A percentile compares a stretch with the other conserved stretches of the same genome.
Evolutionary conservation across 2,888 invertebrate species (phyloP).

Genomic region (Dilophus febrilis): DNA sequence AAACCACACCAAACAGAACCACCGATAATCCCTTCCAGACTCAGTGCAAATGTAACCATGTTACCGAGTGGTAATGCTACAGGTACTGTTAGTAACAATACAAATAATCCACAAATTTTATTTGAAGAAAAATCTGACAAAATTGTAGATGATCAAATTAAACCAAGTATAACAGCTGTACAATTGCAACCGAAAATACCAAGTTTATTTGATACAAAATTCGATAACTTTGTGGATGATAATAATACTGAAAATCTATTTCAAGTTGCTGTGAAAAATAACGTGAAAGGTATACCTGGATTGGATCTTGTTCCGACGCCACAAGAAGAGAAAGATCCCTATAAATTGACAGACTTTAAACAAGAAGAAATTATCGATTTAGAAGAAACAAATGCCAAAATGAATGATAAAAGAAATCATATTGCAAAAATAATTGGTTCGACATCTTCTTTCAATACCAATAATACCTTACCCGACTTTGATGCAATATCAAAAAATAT

Average conservation of each 20-base stretch:
- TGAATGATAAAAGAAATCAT: conserved; percentile 1
- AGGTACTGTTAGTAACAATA: too few species aligned
- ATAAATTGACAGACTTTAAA: conserved; percentile 11
- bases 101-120: too few species aligned
- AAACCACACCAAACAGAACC: background rate
- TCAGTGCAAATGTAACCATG: too few species aligned
- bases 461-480: conserved; percentile 23
- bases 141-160: too few species aligned
- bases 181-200: too few species aligned
- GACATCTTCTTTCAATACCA: background rate
- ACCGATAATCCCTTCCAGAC: too few species aligned
- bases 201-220: too few species aligned
- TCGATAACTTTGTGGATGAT: too few species aligned
- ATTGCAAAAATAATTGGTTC: background rate
- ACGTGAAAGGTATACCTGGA: conserved; percentile 46
- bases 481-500: conserved; percentile 44
- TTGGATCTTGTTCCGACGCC: conserved; percentile 45
- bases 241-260: too few species aligned
- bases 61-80: too few species aligned
- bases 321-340: conserved; percentile 15
- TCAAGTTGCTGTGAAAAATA: conserved; percentile 8
- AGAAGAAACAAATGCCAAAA: conserved; percentile 5
- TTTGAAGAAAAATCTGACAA: too few species aligned
- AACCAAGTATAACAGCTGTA: too few species aligned
- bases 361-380: conserved; percentile 12